A percentile compares a stretch with the other conserved stretches of the same genome.
phyloP scores from a whole-genome alignment of 35 echinoderm and acorn worm genomes.

The Nesometra sesokonis region DNA sequence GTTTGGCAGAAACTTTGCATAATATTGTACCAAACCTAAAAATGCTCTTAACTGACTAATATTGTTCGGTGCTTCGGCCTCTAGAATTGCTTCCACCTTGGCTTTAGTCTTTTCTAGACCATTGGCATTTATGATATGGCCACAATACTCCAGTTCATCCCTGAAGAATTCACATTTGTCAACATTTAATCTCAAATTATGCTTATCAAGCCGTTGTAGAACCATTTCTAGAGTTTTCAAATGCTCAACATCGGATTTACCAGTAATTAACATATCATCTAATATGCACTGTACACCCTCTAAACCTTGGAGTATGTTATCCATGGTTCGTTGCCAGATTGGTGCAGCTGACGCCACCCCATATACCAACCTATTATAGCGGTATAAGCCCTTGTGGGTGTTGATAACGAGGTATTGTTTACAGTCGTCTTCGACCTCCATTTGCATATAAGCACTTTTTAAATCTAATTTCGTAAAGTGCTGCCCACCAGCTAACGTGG shows the following conservation, averaged over 20 bases:
- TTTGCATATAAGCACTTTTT: slow-evolving; percentile 31
- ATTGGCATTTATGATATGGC: no score
- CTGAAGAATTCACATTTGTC: no score
- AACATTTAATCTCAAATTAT: no score
- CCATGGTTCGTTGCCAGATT: background rate
- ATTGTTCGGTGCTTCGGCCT: slow-evolving; percentile 1
- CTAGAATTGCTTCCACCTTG: background rate
- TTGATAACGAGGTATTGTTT: background rate
- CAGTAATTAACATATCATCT: no score
- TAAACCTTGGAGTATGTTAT: background rate
- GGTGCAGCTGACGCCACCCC: background rate
- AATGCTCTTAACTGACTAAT: background rate
- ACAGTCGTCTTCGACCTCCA: slow-evolving; percentile 14
- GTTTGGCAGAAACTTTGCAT: slow-evolving; percentile 46
- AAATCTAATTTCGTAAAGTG: slow-evolving; percentile 30
- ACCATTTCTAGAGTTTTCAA: no score
- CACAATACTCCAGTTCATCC: no score
- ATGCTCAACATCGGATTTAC: no score
- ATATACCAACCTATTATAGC: background rate
- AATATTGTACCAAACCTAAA: slow-evolving; percentile 40
- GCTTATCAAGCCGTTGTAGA: no score
- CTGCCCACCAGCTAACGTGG: slow-evolving; percentile 17
- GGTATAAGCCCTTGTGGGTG: background rate
- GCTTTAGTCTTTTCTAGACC: no score
- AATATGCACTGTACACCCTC: background rate